Evolutionary conservation across 2,113 vertebrate genomes (phyloP).

Genomic region (Tauraco erythrolophus): DNA sequence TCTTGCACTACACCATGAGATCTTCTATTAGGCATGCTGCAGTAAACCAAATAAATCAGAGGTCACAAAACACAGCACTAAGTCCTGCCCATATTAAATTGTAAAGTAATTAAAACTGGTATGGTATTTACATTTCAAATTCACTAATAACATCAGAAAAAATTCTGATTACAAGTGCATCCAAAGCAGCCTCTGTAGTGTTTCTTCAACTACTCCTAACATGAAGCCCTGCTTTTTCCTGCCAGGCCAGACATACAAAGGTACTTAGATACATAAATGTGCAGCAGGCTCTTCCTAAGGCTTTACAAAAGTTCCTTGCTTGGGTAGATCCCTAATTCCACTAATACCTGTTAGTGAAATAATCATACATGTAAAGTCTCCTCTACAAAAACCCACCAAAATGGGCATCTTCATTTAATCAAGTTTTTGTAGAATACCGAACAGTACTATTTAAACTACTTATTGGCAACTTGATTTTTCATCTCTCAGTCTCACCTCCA

Average conservation of each 20-base stretch:
- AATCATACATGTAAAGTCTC: background rate
- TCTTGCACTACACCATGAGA: slow-evolving; percentile 13
- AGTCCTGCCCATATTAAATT: slow-evolving; percentile 26
- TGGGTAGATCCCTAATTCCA: background rate
- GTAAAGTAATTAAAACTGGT: slow-evolving; percentile 57
- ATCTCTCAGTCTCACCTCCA: background rate
- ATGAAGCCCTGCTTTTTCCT: background rate
- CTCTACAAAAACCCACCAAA: background rate
- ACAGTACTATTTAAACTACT: background rate
- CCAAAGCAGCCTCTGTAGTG: background rate
- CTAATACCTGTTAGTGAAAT: background rate
- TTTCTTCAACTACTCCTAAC: background rate
- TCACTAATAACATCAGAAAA: slow-evolving; percentile 31
- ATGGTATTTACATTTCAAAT: slow-evolving; percentile 42
- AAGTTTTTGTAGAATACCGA: background rate
- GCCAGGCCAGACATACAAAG: background rate
- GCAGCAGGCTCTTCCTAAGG: background rate
- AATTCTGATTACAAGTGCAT: background rate
- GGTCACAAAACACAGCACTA: slow-evolving; percentile 52
- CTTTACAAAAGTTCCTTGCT: background rate
- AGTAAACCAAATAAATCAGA: slow-evolving; percentile 53
- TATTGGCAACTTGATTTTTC: background rate
- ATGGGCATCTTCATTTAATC: background rate
- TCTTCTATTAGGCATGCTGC: slow-evolving; percentile 41
- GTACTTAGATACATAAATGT: background rate